Conservation (phyloP, 1,140 invertebrate species). For the Drosophila serrata region DNA sequence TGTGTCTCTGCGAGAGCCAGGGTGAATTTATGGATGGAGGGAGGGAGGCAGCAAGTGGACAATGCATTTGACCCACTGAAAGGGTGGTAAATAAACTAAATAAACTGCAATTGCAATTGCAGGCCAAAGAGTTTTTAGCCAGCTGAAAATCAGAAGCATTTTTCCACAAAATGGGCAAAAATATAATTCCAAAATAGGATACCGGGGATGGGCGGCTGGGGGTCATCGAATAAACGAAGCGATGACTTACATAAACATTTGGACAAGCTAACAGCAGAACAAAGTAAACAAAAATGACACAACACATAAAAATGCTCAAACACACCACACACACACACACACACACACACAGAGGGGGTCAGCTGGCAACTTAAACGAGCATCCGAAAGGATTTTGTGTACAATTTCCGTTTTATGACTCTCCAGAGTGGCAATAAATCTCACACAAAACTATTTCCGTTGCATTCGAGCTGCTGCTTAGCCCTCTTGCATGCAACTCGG, state of each 20-base stretch:
- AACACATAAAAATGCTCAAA: conserved; percentile 77
- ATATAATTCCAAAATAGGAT: conserved; percentile 80
- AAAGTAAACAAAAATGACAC: conserved; percentile 82
- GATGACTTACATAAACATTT: conserved; percentile 83
- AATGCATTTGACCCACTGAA: conserved; percentile 72
- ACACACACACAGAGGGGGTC: conserved; percentile 9
- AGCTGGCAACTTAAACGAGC: conserved; percentile 78
- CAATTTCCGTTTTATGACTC: conserved; percentile 85
- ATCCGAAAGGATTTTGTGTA: conserved; percentile 85
- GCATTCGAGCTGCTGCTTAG: conserved; percentile 76
- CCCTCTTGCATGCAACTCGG: conserved; percentile 58
- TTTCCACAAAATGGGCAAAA: conserved; percentile 75
- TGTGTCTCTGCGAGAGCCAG: conserved; percentile 40
- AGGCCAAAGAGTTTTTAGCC: conserved; percentile 76
- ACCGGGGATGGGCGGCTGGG: conserved; percentile 2
- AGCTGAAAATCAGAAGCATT: conserved; percentile 75
- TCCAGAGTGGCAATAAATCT: conserved; percentile 85
- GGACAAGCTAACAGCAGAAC: conserved; percentile 66
- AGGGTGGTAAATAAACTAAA: conserved; percentile 80
- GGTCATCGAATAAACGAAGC: conserved; percentile 76
- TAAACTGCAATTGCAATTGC: conserved; percentile 80
- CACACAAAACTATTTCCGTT: conserved; percentile 85
- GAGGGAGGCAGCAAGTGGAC: conserved; percentile 18
- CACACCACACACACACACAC: conserved; percentile 40
- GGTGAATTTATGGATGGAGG: conserved; percentile 41